Conservation (phyloP, 2,113 vertebrate species). For the Eubucco bourcierii region DNA sequence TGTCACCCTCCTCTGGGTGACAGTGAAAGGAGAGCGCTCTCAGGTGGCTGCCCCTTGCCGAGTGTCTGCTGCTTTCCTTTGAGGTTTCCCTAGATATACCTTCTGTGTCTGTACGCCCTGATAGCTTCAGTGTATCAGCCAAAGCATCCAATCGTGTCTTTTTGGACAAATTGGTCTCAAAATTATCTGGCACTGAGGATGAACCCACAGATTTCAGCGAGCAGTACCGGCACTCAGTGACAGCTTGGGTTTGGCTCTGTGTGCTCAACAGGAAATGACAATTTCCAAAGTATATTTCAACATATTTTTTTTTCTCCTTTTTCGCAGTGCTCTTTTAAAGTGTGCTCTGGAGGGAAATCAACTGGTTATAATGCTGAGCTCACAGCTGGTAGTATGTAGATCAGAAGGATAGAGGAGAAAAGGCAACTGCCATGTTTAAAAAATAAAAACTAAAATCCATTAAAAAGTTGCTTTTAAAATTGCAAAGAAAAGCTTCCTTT, state of each 20-base stretch:
- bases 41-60: background rate
- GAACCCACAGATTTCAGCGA: background rate
- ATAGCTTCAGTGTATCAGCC: background rate
- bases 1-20: rapidly evolving
- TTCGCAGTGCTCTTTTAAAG: background rate
- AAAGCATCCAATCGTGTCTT: background rate
- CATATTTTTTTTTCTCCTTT: background rate
- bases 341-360: background rate
- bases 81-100: rapidly evolving
- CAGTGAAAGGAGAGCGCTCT: background rate
- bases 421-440: background rate
- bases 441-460: background rate
- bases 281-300: background rate
- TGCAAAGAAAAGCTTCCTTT: background rate
- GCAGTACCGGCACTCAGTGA: background rate
- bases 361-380: background rate
- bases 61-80: background rate
- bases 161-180: background rate
- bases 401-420: background rate
- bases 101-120: rapidly evolving
- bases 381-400: background rate
- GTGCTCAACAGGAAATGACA: background rate
- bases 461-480: background rate
- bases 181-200: background rate
- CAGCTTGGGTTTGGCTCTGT: background rate